Percentiles rank a stretch among this genome's conserved stretches.
phyloP scores from a whole-genome alignment of 2,113 vertebrate species.

The Pomatostomus ruficeps region DNA sequence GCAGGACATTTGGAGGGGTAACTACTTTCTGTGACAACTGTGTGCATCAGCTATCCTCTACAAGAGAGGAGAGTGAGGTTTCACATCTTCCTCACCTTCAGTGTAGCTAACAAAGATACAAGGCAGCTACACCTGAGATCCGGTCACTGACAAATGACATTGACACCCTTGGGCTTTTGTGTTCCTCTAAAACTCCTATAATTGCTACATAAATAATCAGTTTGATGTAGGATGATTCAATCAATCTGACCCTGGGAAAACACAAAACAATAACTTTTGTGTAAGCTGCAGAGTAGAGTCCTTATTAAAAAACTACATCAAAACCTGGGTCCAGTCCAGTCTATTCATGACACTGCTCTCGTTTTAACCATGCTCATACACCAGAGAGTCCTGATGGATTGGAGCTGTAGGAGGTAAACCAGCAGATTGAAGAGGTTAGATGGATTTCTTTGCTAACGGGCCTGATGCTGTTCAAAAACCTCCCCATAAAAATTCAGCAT shows the following conservation, averaged over 20 bases:
- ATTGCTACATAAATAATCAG: background rate
- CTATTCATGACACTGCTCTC: background rate
- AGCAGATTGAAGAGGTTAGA: slow-evolving; percentile 14
- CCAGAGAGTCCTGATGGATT: background rate
- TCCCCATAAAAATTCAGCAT: background rate
- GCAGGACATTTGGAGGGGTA: background rate
- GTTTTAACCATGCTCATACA: background rate
- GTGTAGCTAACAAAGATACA: background rate
- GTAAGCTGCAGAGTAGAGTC: background rate
- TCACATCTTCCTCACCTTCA: background rate
- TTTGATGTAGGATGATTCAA: background rate
- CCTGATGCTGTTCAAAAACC: background rate
- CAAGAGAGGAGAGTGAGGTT: background rate
- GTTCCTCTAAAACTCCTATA: background rate
- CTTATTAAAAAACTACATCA: slow-evolving; percentile 31
- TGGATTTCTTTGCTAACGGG: slow-evolving; percentile 8
- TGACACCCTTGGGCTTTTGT: background rate
- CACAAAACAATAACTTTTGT: background rate
- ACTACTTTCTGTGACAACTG: background rate
- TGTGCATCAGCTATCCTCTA: background rate
- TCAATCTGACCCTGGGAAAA: background rate
- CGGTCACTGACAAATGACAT: background rate
- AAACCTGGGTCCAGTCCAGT: background rate
- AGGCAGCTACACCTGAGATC: background rate
- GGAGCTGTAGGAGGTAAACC: slow-evolving; percentile 2